Evolutionary conservation across 2,113 vertebrate genomes (phyloP), one percentile per base, ranked within the genome.

Genomic region (Onychorhynchus coronatus): DNA sequence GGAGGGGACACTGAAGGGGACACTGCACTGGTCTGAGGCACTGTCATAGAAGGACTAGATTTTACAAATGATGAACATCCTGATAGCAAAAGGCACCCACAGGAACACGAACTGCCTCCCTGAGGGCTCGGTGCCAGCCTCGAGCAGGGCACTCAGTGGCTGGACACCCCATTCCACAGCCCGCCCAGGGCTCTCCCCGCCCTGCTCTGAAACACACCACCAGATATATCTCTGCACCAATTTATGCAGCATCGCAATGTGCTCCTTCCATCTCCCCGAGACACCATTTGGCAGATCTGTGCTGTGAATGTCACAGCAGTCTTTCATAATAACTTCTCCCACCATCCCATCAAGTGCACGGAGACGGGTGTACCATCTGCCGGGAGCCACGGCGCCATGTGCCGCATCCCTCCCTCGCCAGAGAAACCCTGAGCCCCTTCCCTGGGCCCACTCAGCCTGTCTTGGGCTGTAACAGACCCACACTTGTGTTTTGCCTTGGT

Each of bases 251-350:
- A 47, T 18, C 2, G 39, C 94, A 37, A 21, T 3, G 77, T 21
- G 52, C 91, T 92, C 91, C 96, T 66, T 94, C 92, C 92, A 1
- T 95, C 89, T 93, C 73, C 82, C 59, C 50, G 37, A 95, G 97
- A 94, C 95, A 79, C 87, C 89, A 89, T 71, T 96, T 95, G 96
- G 97, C 95, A 97, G 95, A 95, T 92, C 95, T 89, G 94, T 89
- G 94, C 94, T 96, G 96, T 89, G 95, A 97, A 97, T 93, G 96
- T 96, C 97, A 95, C 87, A 24, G 92, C 95, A 91, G 92, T 66
- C 97, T 95, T 97, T 96, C 96, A 63, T 86, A 93, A 96, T 86
- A 96, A 65, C 95, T 92, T 96, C 96, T 93, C 97, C 96, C 93
- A 95, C 96, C 91, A 82, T 16, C 97, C 97, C 92, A n/a, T 85